Base-by-base conservation (phyloP, 2,113 vertebrate genomes). In the Chloroceryle aenea region DNA sequence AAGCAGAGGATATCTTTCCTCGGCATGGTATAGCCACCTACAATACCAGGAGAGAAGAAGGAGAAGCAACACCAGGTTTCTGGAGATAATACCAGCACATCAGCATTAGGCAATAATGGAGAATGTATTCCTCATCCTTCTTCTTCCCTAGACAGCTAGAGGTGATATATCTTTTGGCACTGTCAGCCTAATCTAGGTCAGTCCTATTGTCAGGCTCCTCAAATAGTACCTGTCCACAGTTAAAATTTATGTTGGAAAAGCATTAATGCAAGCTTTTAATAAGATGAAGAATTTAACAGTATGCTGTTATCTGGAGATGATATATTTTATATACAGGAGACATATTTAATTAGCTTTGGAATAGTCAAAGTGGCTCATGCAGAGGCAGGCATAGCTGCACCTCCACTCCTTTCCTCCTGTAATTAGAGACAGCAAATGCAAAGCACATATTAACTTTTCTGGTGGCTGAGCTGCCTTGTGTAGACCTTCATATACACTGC, bases 191-290 rank as follows among this genome's bases (percentile, higher is more conserved):
- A 98, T 98, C 98, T 98, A 98, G 98, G 98, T 98, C 96, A 97
- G 97, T 98, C 94, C 91, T 97, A 97, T 98, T 98, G 98, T 98
- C 97, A 97, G 96, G 92, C 94, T 97, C 83, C 96, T 98, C 97
- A 98, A 98, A 98, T 97, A 98, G 97, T 97, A 98, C 97, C 98
- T 98, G 98, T 98, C 98, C 97, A 63, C 78, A 67, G 95, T 95
- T 96, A 96, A 97, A 98, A 98, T 98, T 98, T 98, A 98, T 98
- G 98, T 98, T 96, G 91, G 97, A 98, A 97, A 98, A 98, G 97
- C 97, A 98, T 98, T 98, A 98, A 98, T 97, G 97, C 94, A 98
- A 98, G 98, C 98, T 98, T 95, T 98, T 98, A 98, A 98, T 98
- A 98, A 98, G 97, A 98, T 98, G 98, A 98, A 98, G 98, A 98